These are phyloP conservation scores for Argentina silus DNA, from an alignment of 2,797 vertebrate species.

Conservation along the genomic window DNA sequence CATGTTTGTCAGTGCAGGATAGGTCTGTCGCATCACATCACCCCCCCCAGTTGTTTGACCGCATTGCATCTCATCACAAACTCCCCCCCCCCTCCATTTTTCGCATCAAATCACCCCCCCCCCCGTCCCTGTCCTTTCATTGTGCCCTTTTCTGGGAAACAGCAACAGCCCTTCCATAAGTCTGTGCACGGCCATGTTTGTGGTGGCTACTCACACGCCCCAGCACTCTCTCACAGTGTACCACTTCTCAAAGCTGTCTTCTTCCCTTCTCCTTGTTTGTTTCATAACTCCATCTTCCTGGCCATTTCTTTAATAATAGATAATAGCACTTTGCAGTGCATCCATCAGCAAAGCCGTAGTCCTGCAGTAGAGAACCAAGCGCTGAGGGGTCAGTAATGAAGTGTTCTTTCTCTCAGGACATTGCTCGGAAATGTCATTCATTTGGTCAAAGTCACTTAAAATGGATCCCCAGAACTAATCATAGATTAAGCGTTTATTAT, in stretches of 20 bases:
- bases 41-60: no score
- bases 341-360: slow-evolving; percentile 29
- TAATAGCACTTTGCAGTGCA: slow-evolving; percentile 19
- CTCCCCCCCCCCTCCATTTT: no score
- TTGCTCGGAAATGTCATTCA: slow-evolving; percentile 36
- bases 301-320: slow-evolving; percentile 59
- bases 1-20: neutral
- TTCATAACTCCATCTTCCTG: slow-evolving; percentile 50
- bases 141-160: no score
- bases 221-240: slow-evolving; percentile 42
- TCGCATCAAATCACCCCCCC: no score
- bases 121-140: no score
- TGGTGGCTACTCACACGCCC: slow-evolving; percentile 58
- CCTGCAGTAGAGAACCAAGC: slow-evolving; percentile 8
- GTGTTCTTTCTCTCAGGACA: slow-evolving; percentile 13
- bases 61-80: no score
- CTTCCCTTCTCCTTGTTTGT: slow-evolving; percentile 40
- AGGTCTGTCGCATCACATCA: no score
- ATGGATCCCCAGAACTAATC: slow-evolving; percentile 47
- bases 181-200: slow-evolving; percentile 17
- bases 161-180: no score
- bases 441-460: slow-evolving; percentile 47
- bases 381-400: slow-evolving; percentile 37
- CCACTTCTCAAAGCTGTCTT: slow-evolving; percentile 30
- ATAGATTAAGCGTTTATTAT: slow-evolving; percentile 56